Evolutionary conservation across 2,888 invertebrate species (phyloP), one percentile per base, ranked within the genome.

Genomic region (Apodemia mormo): DNA sequence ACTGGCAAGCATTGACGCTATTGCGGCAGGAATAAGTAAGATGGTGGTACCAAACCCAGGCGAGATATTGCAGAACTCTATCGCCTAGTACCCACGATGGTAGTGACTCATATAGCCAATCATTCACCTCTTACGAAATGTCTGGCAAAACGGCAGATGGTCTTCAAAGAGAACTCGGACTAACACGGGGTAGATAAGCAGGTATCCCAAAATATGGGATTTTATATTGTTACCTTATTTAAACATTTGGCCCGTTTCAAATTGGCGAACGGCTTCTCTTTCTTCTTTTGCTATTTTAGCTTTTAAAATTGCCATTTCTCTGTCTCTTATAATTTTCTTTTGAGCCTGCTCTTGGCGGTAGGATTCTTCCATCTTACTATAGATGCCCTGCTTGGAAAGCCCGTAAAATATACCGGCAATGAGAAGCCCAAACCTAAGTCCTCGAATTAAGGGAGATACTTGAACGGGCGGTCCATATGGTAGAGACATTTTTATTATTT

Each of bases 381-480:
- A 92, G 0, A 81, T 40, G 0, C 45, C 76, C 75, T 88, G 86
- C 75, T 92, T 93, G 0, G 77, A 75, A 45, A 76, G 72, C 5
- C 84, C 93, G 73, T 91, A 91, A 9, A 92, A 12, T 37, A 93
- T 83, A 7, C 93, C 93, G 56, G 87, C 85, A 49, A 90, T 61
- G 1, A 93, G 77, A 2, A 90, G 74, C 43, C 77, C 83, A 76
- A 81, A 92, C 75, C 93, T 82, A 8, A 79, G 69, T 7, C 87
- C 89, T 71, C 93, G 82, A 72, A 93, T 89, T 40, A 92, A 71
- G 30, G 93, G 92, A 0, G 93, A 93, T 1, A 93, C 93, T 6
- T 82, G 77, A 66, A 85, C 78, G 0, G 93, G 90, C 45, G 85
- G 85, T 5, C 92, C 92, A 65, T 76, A 89, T 0, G 88, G 87